These are phyloP conservation scores for Sebastiscus tertius DNA, from an alignment of 2,797 vertebrate species.

Conservation along the genomic window DNA sequence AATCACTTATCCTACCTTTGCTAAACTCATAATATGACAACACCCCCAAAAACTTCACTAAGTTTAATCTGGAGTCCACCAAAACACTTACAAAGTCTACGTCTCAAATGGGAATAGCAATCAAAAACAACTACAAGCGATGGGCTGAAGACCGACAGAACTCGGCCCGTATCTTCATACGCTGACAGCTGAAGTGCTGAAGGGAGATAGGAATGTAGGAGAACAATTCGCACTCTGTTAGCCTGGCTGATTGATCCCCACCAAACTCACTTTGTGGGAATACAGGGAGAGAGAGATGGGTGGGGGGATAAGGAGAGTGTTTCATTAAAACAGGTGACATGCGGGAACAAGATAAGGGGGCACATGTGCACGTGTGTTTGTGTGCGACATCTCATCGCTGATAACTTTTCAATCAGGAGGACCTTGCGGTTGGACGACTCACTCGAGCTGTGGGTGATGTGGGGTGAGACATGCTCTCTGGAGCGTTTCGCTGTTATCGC, in stretches of 20 bases:
- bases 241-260: slow-evolving; percentile 68
- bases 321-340: slow-evolving; percentile 80
- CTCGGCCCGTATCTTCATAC: slow-evolving; percentile 39
- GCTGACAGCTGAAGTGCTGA: slow-evolving; percentile 60
- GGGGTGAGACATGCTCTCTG: slow-evolving; percentile 28
- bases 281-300: slow-evolving; percentile 42
- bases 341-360: slow-evolving; percentile 73
- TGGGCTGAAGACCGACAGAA: slow-evolving; percentile 48
- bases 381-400: slow-evolving; percentile 64
- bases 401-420: slow-evolving; percentile 76
- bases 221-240: slow-evolving; percentile 70
- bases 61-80: slow-evolving; percentile 39
- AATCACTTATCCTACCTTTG: slow-evolving; percentile 34
- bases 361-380: slow-evolving; percentile 55
- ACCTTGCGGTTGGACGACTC: slow-evolving; percentile 59
- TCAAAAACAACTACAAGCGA: slow-evolving; percentile 48
- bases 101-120: slow-evolving; percentile 45
- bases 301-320: slow-evolving; percentile 68
- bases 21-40: slow-evolving; percentile 30
- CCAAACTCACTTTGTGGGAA: slow-evolving; percentile 66
- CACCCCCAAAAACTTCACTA: slow-evolving; percentile 13
- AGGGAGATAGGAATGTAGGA: slow-evolving; percentile 57
- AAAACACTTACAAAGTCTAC: slow-evolving; percentile 39
- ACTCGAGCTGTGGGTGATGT: slow-evolving; percentile 42
- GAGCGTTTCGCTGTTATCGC: slow-evolving; percentile 32